These are phyloP conservation scores for Drosophila teissieri DNA, from an alignment of 1,140 invertebrate genomes.

Conservation along the genomic window DNA sequence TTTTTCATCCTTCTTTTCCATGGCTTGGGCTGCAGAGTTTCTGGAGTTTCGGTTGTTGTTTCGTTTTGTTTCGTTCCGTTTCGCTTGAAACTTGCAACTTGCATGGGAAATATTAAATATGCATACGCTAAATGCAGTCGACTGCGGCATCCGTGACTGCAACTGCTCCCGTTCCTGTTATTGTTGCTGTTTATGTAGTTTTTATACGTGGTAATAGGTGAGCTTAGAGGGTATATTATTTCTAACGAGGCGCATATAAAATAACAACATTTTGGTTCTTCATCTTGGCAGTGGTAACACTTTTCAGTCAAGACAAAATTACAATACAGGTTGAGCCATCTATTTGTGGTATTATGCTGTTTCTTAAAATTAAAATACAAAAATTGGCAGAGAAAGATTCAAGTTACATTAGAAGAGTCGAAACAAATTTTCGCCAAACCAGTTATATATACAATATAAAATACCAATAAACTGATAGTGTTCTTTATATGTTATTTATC, in stretches of 20 bases:
- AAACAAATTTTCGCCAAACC: no score
- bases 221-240: not conserved
- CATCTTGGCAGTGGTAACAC: not conserved
- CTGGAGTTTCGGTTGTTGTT: slow-evolving; percentile 40
- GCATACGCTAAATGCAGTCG: slow-evolving; percentile 61
- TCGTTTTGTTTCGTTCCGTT: slow-evolving; percentile 22
- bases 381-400: no score
- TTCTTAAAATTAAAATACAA: no score
- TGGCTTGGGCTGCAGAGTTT: slow-evolving; percentile 33
- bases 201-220: slow-evolving; percentile 2
- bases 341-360: no score
- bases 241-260: not conserved
- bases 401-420: no score
- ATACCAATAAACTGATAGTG: no score
- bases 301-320: no score
- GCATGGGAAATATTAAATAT: slow-evolving; percentile 69
- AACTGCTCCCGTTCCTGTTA: slow-evolving; percentile 15
- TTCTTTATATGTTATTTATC: no score
- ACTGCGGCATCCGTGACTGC: slow-evolving; percentile 33
- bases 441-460: no score
- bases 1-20: slow-evolving; percentile 29
- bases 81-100: slow-evolving; percentile 34
- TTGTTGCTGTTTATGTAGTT: slow-evolving; percentile 14
- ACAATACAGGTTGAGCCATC: no score
- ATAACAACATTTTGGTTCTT: not conserved